Conservation (phyloP, 1,140 invertebrate genomes). For the Drepana arcuata region DNA sequence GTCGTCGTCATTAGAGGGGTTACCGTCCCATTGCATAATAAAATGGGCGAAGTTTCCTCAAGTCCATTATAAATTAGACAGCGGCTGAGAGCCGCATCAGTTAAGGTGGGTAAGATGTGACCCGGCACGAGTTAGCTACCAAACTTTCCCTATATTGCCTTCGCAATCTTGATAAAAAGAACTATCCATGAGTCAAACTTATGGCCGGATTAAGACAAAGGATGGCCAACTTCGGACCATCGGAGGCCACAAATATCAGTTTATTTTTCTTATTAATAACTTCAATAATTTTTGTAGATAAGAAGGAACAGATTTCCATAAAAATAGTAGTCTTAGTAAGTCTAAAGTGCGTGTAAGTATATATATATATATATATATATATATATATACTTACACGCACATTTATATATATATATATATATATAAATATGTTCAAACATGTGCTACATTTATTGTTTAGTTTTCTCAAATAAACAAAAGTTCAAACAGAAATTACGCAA, state of each 20-base stretch:
- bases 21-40: constrained; percentile 69
- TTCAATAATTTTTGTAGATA: constrained; percentile 12
- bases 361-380: no score
- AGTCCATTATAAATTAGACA: constrained; percentile 72
- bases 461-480: no score
- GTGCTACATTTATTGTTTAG: no score
- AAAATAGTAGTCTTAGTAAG: no score
- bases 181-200: constrained; percentile 61
- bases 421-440: no score
- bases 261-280: constrained; percentile 16
- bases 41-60: constrained; percentile 68
- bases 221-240: constrained; percentile 42
- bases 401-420: no score
- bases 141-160: constrained; percentile 60
- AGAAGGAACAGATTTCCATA: no score
- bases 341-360: no score
- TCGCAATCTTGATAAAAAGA: constrained; percentile 67
- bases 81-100: constrained; percentile 65
- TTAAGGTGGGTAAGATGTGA: constrained; percentile 71
- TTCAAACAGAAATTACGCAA: no score
- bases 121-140: constrained; percentile 60
- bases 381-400: no score
- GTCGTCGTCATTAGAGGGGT: constrained; percentile 64
- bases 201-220: constrained; percentile 51
- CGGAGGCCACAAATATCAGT: constrained; percentile 13